Conservation (phyloP, 1,140 invertebrate genomes). For the Camponotus floridanus region DNA sequence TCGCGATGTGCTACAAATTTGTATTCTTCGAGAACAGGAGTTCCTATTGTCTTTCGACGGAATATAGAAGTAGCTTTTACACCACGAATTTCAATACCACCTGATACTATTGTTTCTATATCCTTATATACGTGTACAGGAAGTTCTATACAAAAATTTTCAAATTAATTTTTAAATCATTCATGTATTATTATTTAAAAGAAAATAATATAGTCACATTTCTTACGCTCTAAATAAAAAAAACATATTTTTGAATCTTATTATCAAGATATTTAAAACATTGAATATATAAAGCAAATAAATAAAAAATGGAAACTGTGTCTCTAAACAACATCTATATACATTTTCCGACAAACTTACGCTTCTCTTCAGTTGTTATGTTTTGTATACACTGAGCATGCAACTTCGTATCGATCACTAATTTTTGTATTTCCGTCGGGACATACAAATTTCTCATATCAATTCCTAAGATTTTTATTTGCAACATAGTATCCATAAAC, state of each 20-base stretch:
- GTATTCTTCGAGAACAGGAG: slow-evolving; percentile 91
- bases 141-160: slow-evolving; percentile 73
- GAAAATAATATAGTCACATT: slow-evolving; percentile 20
- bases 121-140: slow-evolving; percentile 86
- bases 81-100: slow-evolving; percentile 94
- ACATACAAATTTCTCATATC: slow-evolving; percentile 92
- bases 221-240: no score
- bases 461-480: slow-evolving; percentile 92
- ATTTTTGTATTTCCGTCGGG: slow-evolving; percentile 93
- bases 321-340: no score
- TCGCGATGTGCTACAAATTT: slow-evolving; percentile 88
- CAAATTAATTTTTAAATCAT: no score
- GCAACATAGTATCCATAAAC: slow-evolving; percentile 97
- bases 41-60: slow-evolving; percentile 88
- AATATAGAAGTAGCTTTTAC: slow-evolving; percentile 93
- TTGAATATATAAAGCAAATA: no score
- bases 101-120: slow-evolving; percentile 86
- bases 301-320: neutral
- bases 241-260: no score
- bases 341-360: slow-evolving; percentile 47
- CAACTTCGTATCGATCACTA: slow-evolving; percentile 92
- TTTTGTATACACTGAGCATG: slow-evolving; percentile 85
- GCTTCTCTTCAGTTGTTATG: slow-evolving; percentile 82
- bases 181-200: no score
- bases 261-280: no score